Evolutionary conservation across 2,888 invertebrate species (phyloP), one percentile per base, ranked within the genome.

Genomic region (Cynaeus angustus): DNA sequence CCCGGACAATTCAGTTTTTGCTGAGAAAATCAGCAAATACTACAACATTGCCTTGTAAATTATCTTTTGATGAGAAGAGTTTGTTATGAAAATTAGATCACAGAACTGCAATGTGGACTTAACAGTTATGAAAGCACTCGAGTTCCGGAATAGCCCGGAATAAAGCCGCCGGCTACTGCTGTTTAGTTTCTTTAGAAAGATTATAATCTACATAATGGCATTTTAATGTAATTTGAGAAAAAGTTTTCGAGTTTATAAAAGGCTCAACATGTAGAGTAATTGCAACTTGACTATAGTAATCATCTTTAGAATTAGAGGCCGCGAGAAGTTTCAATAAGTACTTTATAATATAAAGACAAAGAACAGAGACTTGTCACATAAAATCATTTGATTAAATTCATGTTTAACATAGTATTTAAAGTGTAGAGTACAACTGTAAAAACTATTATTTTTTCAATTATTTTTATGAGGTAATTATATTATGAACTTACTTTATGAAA

Each of bases 171-270:
- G 58, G 59, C 58, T 43, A 59, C 48, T 48, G 37, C 50, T 67
- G 50, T 61, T 68, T 61, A 71, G 66, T 61, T 66, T 70, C 72
- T 69, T 69, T 67, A 12, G 56, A 58, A 59, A 71, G 69, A 72
- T 72, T 74, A 58, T 66, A 72, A 74, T 74, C 74, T 74, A 71
- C 74, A 71, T 72, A 74, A 74, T 72, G 74, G 74, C 56, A 68
- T 72, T 74, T 74, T 74, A 72, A 74, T 74, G 72, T 74, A 71
- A 74, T 73, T 74, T 70, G 68, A 74, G 74, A 77, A 72, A 75
- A 70, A 71, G 14, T 52, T 59, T 41, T 13, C 9, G 14, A 30
- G 62, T 50, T 61, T 33, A 38, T 61, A 14, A 50, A 37, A 61
- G 48, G 50, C 48, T 62, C 41, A 21, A 16, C 50, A 62, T 62